Evolutionary conservation across 2,888 invertebrate genomes (phyloP).

Genomic region (Hofmannophila pseudospretella): DNA sequence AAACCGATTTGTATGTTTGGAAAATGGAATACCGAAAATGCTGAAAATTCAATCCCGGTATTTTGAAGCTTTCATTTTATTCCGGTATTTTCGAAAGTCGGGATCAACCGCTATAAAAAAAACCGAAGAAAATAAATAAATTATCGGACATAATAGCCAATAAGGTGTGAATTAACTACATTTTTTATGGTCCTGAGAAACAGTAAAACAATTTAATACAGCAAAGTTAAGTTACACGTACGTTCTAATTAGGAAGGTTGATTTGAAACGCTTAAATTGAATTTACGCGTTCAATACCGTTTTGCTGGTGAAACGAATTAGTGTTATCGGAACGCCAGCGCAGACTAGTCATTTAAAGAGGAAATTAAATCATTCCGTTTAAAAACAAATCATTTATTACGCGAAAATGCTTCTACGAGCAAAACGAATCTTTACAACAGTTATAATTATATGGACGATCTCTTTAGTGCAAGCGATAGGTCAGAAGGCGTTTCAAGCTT

Average conservation of each 20-base stretch:
- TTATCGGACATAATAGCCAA: no score
- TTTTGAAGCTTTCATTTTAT: no score
- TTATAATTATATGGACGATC: neutral
- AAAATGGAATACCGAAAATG: no score
- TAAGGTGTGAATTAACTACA: no score
- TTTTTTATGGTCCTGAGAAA: no score
- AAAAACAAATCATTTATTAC: neutral
- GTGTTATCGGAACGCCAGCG: constrained; percentile 8
- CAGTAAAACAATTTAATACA: no score
- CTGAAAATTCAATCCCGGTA: no score
- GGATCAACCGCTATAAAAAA: no score
- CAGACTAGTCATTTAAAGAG: neutral
- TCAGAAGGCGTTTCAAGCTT: constrained; percentile 55
- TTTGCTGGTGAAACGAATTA: constrained; percentile 19
- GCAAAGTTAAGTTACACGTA: no score
- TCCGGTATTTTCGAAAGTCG: no score
- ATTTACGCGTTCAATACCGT: constrained; percentile 7
- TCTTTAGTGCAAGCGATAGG: neutral
- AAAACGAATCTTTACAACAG: neutral
- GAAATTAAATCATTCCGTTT: neutral
- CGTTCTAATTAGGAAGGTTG: constrained; percentile 4
- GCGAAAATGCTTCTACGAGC: neutral
- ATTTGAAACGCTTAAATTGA: constrained; percentile 15
- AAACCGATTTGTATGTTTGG: no score
- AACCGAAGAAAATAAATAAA: no score